These are phyloP conservation scores for Selene dorsalis DNA, from an alignment of 2,797 vertebrate genomes.

Conservation along the genomic window DNA sequence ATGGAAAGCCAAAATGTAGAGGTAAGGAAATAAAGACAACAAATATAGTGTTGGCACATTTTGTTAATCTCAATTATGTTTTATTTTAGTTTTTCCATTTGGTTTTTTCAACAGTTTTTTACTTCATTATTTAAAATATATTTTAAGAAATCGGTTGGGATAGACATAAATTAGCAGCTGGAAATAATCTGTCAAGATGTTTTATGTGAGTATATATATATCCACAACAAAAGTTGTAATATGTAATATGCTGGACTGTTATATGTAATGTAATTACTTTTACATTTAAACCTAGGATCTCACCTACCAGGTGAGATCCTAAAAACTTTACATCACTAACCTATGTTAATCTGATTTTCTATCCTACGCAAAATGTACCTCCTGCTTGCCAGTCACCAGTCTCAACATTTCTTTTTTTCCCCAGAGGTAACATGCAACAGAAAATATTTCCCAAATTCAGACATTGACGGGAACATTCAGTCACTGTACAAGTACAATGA, in stretches of 20 bases:
- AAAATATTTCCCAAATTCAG: fast-evolving
- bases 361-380: neutral
- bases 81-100: neutral
- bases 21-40: slow-evolving; percentile 6
- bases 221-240: too few relatives aligned
- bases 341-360: neutral
- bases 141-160: too few relatives aligned
- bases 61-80: too few relatives aligned
- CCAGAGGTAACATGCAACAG: neutral
- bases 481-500: fast-evolving
- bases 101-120: neutral
- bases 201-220: too few relatives aligned
- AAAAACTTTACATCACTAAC: too few relatives aligned
- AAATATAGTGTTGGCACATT: too few relatives aligned
- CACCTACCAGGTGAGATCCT: too few relatives aligned
- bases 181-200: too few relatives aligned
- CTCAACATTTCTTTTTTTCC: neutral
- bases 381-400: neutral
- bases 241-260: too few relatives aligned
- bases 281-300: too few relatives aligned
- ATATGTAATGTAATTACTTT: too few relatives aligned
- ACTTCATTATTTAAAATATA: neutral
- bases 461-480: fast-evolving
- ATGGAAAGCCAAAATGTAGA: fast-evolving
- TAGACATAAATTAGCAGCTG: too few relatives aligned